These are phyloP conservation scores for Apostichopus japonicus DNA, from an alignment of 35 echinoderm and acorn worm genomes.

Conservation along the genomic window DNA sequence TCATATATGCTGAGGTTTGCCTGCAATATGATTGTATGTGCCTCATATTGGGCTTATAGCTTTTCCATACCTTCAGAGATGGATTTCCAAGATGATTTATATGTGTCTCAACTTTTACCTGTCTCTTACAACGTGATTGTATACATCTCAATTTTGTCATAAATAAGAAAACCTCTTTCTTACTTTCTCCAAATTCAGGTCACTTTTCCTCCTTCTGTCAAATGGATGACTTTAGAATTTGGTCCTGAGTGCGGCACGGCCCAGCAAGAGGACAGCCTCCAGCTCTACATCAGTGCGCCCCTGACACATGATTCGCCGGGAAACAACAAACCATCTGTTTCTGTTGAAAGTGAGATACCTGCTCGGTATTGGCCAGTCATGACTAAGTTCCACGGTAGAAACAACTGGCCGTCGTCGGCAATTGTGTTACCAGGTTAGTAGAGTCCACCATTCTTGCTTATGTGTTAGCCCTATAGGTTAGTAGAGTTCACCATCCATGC, in stretches of 20 bases:
- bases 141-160: no score
- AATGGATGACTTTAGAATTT: constrained; percentile 98
- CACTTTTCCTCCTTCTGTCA: constrained; percentile 81
- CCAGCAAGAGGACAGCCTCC: constrained; percentile 92
- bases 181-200: constrained; percentile 57
- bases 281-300: constrained; percentile 76
- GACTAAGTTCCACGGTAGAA: constrained; percentile 78
- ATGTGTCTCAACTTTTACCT: no score
- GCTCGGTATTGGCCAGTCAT: constrained; percentile 81
- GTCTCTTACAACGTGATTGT: no score
- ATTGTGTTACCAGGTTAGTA: constrained; percentile 83
- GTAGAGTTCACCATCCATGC: no score
- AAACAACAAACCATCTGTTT: neutral
- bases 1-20: no score
- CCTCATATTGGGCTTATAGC: no score
- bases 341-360: constrained; percentile 31
- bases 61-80: no score
- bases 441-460: neutral
- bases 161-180: no score
- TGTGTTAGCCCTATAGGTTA: no score
- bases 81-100: no score
- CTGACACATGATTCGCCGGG: neutral
- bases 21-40: no score
- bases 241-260: constrained; percentile 95
- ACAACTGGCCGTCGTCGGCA: constrained; percentile 90